phyloP scores from a whole-genome alignment of 2,113 vertebrate genomes.

The Callipepla californica region DNA sequence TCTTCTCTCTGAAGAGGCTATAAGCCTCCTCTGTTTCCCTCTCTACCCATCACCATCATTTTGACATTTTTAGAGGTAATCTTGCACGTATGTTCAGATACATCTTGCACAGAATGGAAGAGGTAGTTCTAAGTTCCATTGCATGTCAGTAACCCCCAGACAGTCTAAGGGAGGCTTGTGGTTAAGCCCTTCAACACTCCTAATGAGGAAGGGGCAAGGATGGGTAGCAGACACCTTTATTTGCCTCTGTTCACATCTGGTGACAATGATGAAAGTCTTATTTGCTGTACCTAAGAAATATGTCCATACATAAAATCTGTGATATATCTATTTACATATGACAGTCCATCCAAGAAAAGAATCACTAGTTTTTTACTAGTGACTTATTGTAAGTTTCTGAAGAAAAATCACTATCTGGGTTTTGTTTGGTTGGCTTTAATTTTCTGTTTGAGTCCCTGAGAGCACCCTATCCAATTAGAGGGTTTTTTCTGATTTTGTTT shows the following conservation, averaged over 20 bases:
- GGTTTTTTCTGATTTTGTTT: neutral
- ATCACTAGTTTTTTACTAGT: constrained; percentile 41
- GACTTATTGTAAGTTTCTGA: constrained; percentile 37
- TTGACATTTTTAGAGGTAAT: neutral
- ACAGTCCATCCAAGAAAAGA: constrained; percentile 39
- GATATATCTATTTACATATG: constrained; percentile 9
- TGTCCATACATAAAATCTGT: constrained; percentile 15
- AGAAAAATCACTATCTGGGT: constrained; percentile 19
- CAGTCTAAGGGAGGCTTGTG: neutral
- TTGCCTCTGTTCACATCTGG: constrained; percentile 9
- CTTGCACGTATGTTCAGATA: neutral
- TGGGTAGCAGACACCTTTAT: neutral
- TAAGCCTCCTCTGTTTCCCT: neutral
- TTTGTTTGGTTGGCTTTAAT: neutral
- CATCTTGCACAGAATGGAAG: neutral
- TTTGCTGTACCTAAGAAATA: constrained; percentile 8
- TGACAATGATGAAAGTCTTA: constrained; percentile 33
- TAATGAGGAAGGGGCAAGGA: constrained; percentile 8
- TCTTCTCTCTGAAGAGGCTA: neutral
- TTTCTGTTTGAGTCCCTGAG: constrained; percentile 14
- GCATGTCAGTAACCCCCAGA: neutral
- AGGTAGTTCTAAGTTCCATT: neutral
- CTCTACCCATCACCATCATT: neutral
- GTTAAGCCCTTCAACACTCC: neutral
- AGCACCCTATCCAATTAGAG: neutral